phyloP scores from a whole-genome alignment of 2,113 vertebrate species.

The Parotia lawesii region DNA sequence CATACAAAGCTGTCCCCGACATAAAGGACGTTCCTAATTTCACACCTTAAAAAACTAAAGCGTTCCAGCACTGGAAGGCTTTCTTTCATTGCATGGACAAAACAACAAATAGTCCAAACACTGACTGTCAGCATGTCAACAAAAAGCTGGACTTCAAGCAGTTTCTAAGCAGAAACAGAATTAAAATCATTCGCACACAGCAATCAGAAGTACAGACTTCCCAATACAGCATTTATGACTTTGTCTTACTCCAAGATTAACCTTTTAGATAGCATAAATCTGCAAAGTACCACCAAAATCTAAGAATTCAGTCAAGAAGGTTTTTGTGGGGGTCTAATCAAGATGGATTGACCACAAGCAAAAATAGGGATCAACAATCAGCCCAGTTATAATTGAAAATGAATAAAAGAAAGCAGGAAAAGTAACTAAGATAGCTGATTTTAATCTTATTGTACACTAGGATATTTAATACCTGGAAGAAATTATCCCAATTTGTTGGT shows the following conservation, averaged over 20 bases:
- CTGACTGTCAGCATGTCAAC: background rate
- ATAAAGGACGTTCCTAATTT: background rate
- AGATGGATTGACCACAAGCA: background rate
- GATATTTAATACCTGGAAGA: background rate
- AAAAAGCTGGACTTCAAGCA: background rate
- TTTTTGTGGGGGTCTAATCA: background rate
- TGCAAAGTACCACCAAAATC: background rate
- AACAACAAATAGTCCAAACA: background rate
- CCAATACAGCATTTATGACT: background rate
- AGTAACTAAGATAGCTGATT: background rate
- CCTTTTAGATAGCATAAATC: background rate
- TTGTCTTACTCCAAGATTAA: background rate
- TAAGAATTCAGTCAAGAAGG: background rate
- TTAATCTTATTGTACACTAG: background rate
- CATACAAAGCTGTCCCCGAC: background rate
- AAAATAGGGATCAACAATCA: background rate
- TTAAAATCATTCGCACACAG: background rate
- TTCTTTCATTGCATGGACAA: background rate
- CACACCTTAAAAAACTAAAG: background rate
- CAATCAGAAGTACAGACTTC: background rate
- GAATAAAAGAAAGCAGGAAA: background rate
- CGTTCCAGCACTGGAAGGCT: background rate
- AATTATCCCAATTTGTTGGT: background rate
- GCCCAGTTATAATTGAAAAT: background rate
- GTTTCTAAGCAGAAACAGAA: background rate